Evolutionary conservation across 2,113 vertebrate genomes (phyloP).

Genomic region (Oreocharis arfaki): DNA sequence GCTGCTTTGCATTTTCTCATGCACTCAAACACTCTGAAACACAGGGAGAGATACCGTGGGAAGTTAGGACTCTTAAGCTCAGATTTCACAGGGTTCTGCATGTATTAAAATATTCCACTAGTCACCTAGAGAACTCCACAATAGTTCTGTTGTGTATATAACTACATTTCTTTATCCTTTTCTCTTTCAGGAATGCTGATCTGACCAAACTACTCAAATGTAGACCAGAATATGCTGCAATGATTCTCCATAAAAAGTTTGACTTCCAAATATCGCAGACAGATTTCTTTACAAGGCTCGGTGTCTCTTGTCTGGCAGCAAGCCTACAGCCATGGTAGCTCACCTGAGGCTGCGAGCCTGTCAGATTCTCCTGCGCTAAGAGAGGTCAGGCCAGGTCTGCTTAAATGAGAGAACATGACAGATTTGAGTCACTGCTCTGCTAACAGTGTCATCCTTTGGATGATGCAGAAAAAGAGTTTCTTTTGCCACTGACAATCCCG

Average conservation of each 20-base stretch:
- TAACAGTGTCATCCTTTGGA: neutral
- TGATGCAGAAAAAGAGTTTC: neutral
- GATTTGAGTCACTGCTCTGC: neutral
- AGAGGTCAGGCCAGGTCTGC: neutral
- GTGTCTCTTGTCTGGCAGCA: neutral
- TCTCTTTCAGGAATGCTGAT: neutral
- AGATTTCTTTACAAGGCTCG: neutral
- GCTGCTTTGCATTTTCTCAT: neutral
- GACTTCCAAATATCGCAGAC: neutral
- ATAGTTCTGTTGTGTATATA: neutral
- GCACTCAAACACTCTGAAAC: neutral
- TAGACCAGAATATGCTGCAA: fast-evolving
- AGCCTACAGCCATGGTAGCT: neutral
- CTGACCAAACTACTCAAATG: neutral
- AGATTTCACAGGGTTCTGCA: neutral
- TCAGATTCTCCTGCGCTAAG: neutral
- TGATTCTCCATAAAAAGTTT: neutral
- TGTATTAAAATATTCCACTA: neutral
- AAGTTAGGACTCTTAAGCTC: neutral
- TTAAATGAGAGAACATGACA: conserved; percentile 11
- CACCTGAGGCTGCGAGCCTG: neutral
- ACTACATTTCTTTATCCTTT: neutral
- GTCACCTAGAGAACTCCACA: neutral
- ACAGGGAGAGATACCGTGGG: neutral
- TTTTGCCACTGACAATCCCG: neutral